phyloP scores from a whole-genome alignment of 53 echinoderm and acorn worm species.

The Astropecten irregularis region DNA sequence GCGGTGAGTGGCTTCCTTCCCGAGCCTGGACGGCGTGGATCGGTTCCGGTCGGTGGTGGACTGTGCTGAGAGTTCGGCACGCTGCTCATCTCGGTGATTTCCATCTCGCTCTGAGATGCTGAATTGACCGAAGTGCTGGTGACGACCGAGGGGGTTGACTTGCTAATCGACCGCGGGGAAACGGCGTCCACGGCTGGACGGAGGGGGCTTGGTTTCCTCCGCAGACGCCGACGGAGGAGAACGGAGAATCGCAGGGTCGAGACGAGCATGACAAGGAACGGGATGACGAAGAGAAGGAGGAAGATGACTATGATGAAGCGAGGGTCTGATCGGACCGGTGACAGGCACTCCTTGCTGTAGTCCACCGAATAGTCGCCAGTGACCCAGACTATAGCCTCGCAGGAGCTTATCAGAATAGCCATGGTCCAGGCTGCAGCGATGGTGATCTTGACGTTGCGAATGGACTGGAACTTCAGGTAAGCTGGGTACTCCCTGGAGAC shows the following conservation, averaged over 20 bases:
- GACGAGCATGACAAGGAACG: slow-evolving; percentile 35
- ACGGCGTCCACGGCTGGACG: not conserved
- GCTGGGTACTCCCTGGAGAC: slow-evolving; percentile 53
- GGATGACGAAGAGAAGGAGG: slow-evolving; percentile 20
- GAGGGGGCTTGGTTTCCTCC: not conserved
- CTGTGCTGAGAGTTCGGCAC: not conserved
- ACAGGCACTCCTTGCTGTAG: slow-evolving; percentile 40
- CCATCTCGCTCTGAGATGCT: not conserved
- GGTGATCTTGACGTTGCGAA: slow-evolving; percentile 27
- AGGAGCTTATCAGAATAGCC: slow-evolving; percentile 21
- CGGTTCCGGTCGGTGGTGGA: not conserved
- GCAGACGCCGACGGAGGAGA: slow-evolving; percentile 29
- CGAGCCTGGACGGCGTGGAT: not conserved
- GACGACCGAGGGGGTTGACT: not conserved
- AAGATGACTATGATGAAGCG: slow-evolving; percentile 33
- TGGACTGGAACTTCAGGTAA: slow-evolving; percentile 50
- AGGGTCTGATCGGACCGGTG: slow-evolving; percentile 33
- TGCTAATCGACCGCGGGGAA: not conserved
- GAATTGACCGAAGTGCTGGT: not conserved
- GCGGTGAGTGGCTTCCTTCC: not conserved
- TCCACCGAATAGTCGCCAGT: slow-evolving; percentile 28
- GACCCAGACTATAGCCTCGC: slow-evolving; percentile 19
- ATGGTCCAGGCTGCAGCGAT: slow-evolving; percentile 33
- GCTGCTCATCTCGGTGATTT: slow-evolving; percentile 23
- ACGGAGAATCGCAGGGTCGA: slow-evolving; percentile 33